A percentile compares a stretch with the other conserved stretches of the same genome.
Evolutionary conservation across 2,888 invertebrate genomes (phyloP).

Genomic region (Eueremaeus valkanovi): DNA sequence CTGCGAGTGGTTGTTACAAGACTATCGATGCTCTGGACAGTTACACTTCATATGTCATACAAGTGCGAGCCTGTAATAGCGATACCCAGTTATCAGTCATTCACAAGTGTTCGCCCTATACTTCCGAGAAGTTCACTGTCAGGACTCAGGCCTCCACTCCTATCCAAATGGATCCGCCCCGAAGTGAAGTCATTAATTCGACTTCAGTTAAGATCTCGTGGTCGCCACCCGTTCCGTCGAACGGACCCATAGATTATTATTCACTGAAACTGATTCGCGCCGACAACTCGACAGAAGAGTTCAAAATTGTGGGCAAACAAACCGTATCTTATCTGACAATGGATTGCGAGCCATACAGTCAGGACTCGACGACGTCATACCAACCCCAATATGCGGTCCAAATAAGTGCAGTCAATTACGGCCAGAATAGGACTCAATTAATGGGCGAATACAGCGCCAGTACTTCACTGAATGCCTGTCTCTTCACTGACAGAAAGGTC

Average conservation of each 20-base stretch:
- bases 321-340: neutral
- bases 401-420: neutral
- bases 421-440: neutral
- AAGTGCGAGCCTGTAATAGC: conserved; percentile 43
- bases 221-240: conserved; percentile 35
- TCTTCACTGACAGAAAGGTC: neutral
- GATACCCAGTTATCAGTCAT: conserved; percentile 7
- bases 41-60: conserved; percentile 40
- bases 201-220: conserved; percentile 42
- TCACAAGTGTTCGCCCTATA: conserved; percentile 27
- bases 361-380: neutral
- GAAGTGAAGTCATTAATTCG: conserved; percentile 42
- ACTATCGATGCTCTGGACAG: neutral
- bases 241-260: conserved; percentile 43
- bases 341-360: neutral
- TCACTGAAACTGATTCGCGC: neutral
- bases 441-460: neutral
- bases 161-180: conserved; percentile 42
- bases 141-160: conserved; percentile 40
- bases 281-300: neutral
- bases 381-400: neutral
- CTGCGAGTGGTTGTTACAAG: neutral
- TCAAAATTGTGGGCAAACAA: neutral
- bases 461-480: conserved; percentile 8
- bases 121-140: conserved; percentile 29